A percentile compares a stretch with the other conserved stretches of the same genome.
phyloP scores from a whole-genome alignment of 2,113 vertebrate genomes.

The Macrotus californicus region DNA sequence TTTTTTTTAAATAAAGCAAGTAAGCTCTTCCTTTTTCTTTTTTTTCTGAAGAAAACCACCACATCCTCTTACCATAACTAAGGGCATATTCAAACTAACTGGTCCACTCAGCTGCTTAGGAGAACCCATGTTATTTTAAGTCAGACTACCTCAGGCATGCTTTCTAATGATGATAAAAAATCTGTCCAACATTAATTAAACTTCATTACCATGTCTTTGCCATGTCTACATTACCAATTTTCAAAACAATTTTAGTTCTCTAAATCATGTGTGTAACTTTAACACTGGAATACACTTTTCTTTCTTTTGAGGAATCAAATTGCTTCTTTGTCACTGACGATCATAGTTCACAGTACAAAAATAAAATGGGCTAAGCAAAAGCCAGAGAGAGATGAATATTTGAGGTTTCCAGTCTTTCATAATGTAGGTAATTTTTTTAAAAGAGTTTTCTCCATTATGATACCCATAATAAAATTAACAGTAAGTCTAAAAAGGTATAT shows the following conservation, averaged over 20 bases:
- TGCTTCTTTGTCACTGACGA: neutral
- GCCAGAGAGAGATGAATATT: neutral
- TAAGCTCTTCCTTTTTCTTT: neutral
- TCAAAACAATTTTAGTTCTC: neutral
- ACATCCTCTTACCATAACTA: neutral
- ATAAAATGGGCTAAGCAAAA: neutral
- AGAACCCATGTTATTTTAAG: neutral
- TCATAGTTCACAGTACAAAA: neutral
- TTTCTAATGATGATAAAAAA: neutral
- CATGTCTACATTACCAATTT: neutral
- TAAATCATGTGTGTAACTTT: neutral
- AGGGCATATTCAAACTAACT: neutral
- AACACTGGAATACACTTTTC: neutral
- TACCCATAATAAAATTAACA: neutral
- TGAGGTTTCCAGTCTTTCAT: neutral
- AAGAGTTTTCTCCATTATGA: neutral
- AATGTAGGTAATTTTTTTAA: neutral
- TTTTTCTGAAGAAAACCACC: slow-evolving; percentile 9
- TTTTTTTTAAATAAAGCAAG: neutral
- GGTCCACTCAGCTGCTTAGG: neutral
- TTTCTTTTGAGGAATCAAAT: neutral
- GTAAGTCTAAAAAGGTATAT: neutral
- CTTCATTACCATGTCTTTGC: neutral
- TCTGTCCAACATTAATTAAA: neutral
- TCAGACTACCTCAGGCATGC: neutral